Evolutionary conservation across 2,888 invertebrate genomes (phyloP), one percentile per base, ranked within the genome.

Genomic region (Perithous albicinctus): DNA sequence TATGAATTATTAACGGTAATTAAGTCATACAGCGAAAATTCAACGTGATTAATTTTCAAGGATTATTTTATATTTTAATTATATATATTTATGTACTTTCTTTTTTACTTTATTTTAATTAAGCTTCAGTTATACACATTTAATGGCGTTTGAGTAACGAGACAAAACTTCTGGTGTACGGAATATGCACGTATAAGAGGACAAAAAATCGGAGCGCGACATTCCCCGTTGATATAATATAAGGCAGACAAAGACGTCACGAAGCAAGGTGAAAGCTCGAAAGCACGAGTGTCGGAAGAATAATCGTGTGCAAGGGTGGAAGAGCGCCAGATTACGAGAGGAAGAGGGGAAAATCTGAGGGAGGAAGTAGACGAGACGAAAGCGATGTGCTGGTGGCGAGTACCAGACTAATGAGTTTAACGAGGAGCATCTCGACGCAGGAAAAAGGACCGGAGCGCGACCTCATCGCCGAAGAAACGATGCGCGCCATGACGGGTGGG

Each of bases 331-430:
- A 82, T 78, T 82, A 70, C 70, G 70, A 41, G 70, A 56, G 51
- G 26, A 64, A 63, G 61, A 35, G 38, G 66, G 80, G 48, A 73
- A 78, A 70, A 48, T 41, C 76, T 56, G 7, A 41, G 29, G 63
- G 56, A n/a, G 48, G 43, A n/a, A 26, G 67, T 23, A 51, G 54
- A 38, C 29, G 59, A 48, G 43, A 48, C 69, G 46, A 69, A 70
- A 51, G 69, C 69, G 69, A 64, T 72, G n/a, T 54, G 29, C 38
- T n/a, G 73, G 26, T 26, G 41, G 70, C n/a, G 73, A 73, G 73
- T 35, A 73, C 73, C 38, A 48, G 48, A 35, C 59, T 81, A 81
- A 81, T 74, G 78, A 81, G 81, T 81, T 81, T 78, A 81, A 81
- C 78, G 74, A 81, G 81, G 61, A 63, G 63, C 78, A 63, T 78